A percentile compares a stretch with the other conserved stretches of the same genome.
Evolutionary conservation across 2,797 vertebrate genomes (phyloP).

Genomic region (Thaleichthys pacificus): DNA sequence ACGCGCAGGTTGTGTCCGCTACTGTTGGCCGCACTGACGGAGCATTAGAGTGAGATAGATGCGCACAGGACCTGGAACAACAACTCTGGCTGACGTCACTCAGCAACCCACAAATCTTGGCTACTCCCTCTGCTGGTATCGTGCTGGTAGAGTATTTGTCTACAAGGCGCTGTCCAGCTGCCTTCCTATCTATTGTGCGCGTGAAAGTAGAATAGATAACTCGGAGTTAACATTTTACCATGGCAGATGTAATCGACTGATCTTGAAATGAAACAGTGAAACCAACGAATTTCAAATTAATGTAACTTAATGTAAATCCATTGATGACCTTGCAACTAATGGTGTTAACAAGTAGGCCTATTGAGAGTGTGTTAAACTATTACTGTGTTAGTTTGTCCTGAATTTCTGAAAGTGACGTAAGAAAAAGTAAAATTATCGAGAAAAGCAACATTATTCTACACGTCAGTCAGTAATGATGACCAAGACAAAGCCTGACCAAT

Average conservation of each 20-base stretch:
- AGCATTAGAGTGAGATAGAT: constrained; percentile 19
- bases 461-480: neutral
- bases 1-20: neutral
- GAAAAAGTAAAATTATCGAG: too few species aligned
- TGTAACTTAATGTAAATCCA: too few species aligned
- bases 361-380: neutral
- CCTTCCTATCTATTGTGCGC: too few species aligned
- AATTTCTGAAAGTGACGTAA: too few species aligned
- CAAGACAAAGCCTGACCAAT: neutral
- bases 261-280: neutral
- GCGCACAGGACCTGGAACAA: constrained; percentile 37
- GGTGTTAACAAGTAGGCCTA: neutral
- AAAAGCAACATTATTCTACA: too few species aligned
- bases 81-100: constrained; percentile 69
- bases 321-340: too few species aligned
- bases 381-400: neutral
- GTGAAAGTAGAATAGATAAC: too few species aligned
- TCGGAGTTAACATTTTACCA: neutral
- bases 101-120: constrained; percentile 12
- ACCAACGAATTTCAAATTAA: too few species aligned
- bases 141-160: too few species aligned
- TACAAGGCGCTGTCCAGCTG: too few species aligned
- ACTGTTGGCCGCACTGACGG: constrained; percentile 13
- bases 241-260: constrained; percentile 40
- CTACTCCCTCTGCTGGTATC: constrained; percentile 53